Base-by-base conservation (phyloP, 2,113 vertebrate genomes). In the Lophura nycthemera region DNA sequence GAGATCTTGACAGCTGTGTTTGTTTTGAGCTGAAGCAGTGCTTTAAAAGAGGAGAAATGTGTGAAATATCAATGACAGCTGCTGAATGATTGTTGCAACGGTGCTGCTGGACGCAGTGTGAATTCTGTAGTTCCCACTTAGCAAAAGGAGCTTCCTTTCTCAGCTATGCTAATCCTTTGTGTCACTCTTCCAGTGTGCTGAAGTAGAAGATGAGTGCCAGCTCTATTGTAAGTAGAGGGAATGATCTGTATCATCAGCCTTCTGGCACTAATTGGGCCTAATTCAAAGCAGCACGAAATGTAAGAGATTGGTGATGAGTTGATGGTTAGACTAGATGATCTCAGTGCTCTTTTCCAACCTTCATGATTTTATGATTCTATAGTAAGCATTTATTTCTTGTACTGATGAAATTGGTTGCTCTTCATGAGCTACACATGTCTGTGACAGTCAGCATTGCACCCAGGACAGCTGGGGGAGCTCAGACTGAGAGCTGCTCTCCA, bases 181-280 rank as follows among this genome's bases (percentile, higher is more conserved):
- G 29, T 48, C 42, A 8, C 20, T 64, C 6, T 61, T 30, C 24
- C 14, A 27, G 57, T 18, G 8, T 29, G 25, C 42, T 34, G 45
- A 43, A 7, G 52, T 36, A 38, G 32, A 69, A 38, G 27, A 40
- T 43, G 29, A 64, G 32, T 4, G 1, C 54, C n/a, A 32, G 36
- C 32, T 40, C 50, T 48, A 50, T 17, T 2, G 0, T 3, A 85
- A 70, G 20, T 22, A 0, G 0, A 70, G 32, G 50, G 80, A 56
- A 70, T 59, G 56, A 38, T 40, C 85, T 43, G 27, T 40, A 40
- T 45, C 13, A 5, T 45, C 11, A 38, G n/a, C 40, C 21, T 20
- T 15, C n/a, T 40, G 36, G 25, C 38, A 24, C 8, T 17, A 11
- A 36, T 14, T 40, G 21, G 60, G 34, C 21, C 30, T n/a, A 42